phyloP scores from a whole-genome alignment of 2,113 vertebrate species.

The Toxotes chatareus region DNA sequence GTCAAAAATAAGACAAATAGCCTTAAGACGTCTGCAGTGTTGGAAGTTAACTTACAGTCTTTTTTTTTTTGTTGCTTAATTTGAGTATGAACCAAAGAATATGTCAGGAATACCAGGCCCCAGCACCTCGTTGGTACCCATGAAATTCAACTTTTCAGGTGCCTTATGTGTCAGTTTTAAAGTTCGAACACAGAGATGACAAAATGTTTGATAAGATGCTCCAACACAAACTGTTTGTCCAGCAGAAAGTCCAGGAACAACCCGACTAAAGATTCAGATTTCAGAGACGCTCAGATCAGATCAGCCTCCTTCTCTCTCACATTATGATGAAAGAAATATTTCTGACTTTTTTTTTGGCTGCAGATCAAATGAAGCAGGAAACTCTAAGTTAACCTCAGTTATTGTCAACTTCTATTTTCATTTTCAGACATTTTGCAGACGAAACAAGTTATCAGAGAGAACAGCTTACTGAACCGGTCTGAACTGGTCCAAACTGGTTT shows the following conservation, averaged over 20 bases:
- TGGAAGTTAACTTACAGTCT: too few relatives aligned
- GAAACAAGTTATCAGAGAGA: too few relatives aligned
- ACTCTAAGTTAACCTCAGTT: not conserved
- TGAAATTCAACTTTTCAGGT: too few relatives aligned
- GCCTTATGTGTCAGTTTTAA: too few relatives aligned
- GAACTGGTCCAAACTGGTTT: not conserved
- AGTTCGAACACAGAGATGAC: too few relatives aligned
- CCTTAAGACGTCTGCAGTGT: too few relatives aligned
- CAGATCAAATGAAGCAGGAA: not conserved
- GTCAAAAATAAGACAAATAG: too few relatives aligned
- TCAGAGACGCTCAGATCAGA: not conserved
- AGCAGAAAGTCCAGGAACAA: slow-evolving; percentile 15
- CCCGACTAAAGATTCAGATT: not conserved
- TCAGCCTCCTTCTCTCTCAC: slow-evolving; percentile 7
- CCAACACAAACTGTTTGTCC: slow-evolving; percentile 10
- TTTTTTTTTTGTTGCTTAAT: too few relatives aligned
- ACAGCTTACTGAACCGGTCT: not conserved
- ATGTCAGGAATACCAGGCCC: too few relatives aligned
- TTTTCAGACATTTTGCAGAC: not conserved
- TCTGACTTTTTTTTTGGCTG: not conserved
- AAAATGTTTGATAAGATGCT: not conserved
- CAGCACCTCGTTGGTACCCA: too few relatives aligned
- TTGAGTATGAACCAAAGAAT: too few relatives aligned
- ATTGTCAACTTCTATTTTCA: not conserved
- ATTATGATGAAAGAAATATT: not conserved